Base-by-base conservation (phyloP, 1,140 invertebrate species). In the Formica selysi region DNA sequence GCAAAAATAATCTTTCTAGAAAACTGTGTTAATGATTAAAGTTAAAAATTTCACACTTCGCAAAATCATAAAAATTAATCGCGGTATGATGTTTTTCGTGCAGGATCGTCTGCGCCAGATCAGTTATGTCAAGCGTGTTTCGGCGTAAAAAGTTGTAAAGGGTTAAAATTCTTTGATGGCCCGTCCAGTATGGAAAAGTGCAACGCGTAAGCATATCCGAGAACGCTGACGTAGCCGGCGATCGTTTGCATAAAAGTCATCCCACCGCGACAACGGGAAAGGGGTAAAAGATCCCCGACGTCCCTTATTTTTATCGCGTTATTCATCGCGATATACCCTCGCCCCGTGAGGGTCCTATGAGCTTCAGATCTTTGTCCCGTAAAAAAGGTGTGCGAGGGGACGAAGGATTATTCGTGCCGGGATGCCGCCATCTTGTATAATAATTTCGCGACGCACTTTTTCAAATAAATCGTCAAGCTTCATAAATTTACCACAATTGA, bases 241-340 rank as follows among this genome's bases (percentile, higher is more conserved):
- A 88, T 87, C 86, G 88, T 90, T 87, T 90, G 84, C 88, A 86
- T 90, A 74, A 83, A 90, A 90, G 86, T 88, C 85, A 84, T 76
- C 70, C 65, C 59, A 57, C 51, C n/a, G 41, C 61, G 41, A 32
- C 29, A 79, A 73, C 54, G n/a, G 51, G 61, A 44, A 89, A 85
- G 76, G 86, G 76, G 36, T 87, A 59, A 54, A 11, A 38, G 44
- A 76, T 64, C 54, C 54, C 36, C 61, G 62, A 59, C 68, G 29
- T 76, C 29, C 64, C 81, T 86, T 85, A 90, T 90, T 90, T 87
- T 87, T 87, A 87, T 90, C 89, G 59, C 70, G 36, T 78, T 74
- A 29, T 74, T 87, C 86, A 86, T 87, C 88, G 64, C 48, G 71
- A 76, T 86, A 64, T 67, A 70, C 76, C 13, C 38, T 59, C 19